phyloP scores from a whole-genome alignment of 2,113 vertebrate genomes.

The Notothenia coriiceps region DNA sequence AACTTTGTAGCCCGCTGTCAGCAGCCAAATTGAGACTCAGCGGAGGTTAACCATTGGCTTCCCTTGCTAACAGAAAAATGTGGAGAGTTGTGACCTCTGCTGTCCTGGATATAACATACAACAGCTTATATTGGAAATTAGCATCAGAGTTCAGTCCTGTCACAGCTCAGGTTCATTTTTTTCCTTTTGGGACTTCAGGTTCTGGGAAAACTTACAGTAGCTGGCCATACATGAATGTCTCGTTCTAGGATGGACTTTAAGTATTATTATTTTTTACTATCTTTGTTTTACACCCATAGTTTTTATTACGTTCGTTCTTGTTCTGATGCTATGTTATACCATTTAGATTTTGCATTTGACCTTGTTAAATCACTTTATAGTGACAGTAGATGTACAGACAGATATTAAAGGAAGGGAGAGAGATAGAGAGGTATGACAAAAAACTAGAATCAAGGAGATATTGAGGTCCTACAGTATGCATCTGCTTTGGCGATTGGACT shows the following conservation, averaged over 20 bases:
- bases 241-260: background rate
- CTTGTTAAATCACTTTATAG: background rate
- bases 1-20: constrained; percentile 50
- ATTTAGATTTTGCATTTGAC: background rate
- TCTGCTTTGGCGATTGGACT: background rate
- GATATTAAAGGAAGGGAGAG: background rate
- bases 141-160: constrained; percentile 10
- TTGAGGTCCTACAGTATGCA: background rate
- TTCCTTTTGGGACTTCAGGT: background rate
- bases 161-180: constrained; percentile 13
- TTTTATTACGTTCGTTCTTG: background rate
- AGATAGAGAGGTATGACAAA: background rate
- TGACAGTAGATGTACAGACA: background rate
- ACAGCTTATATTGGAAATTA: constrained; percentile 29
- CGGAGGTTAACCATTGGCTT: constrained; percentile 48
- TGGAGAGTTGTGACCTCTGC: constrained; percentile 55
- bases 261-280: too few relatives aligned
- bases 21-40: constrained; percentile 42
- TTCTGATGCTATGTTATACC: background rate
- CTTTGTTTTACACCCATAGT: background rate
- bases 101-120: constrained; percentile 28
- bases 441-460: background rate
- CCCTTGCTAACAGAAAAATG: constrained; percentile 34
- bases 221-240: background rate
- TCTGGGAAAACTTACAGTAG: background rate